A percentile compares a stretch with the other conserved stretches of the same genome.
phyloP scores from a whole-genome alignment of 2,888 invertebrate species.

The Chloromyia formosa region DNA sequence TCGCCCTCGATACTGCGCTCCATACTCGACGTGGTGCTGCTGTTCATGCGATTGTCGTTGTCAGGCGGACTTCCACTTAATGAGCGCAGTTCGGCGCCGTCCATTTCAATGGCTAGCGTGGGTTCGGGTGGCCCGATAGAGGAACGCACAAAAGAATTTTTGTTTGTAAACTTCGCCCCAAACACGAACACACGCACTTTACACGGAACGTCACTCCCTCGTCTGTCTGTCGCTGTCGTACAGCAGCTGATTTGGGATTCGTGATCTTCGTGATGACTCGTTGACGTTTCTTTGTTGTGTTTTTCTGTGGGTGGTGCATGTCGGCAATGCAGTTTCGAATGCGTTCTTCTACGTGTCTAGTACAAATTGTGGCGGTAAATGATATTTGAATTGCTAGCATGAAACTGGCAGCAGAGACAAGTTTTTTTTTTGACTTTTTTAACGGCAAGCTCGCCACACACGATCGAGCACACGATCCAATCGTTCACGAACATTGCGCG shows the following conservation, averaged over 20 bases:
- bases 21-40: constrained; percentile 31
- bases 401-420: too few species aligned
- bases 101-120: neutral
- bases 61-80: constrained; percentile 6
- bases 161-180: constrained; percentile 1
- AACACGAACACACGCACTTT: constrained; percentile 7
- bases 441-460: too few species aligned
- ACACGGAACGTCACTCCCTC: constrained; percentile 9
- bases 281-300: constrained; percentile 29
- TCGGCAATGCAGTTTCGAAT: neutral
- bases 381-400: too few species aligned
- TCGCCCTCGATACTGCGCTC: constrained; percentile 35
- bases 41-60: constrained; percentile 19
- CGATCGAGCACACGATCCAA: too few species aligned
- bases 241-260: constrained; percentile 19
- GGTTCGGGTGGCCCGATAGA: too few species aligned
- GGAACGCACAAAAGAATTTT: neutral
- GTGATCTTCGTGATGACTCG: neutral
- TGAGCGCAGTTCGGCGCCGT: constrained; percentile 7
- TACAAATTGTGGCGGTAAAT: too few species aligned
- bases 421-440: too few species aligned
- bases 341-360: too few species aligned
- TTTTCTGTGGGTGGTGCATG: neutral
- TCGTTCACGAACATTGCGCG: too few species aligned
- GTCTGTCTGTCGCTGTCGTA: neutral